A percentile compares a stretch with the other conserved stretches of the same genome.
These are phyloP conservation scores for Echinarachnius parma DNA, from an alignment of 53 echinoderm and acorn worm species.

Conservation along the genomic window DNA sequence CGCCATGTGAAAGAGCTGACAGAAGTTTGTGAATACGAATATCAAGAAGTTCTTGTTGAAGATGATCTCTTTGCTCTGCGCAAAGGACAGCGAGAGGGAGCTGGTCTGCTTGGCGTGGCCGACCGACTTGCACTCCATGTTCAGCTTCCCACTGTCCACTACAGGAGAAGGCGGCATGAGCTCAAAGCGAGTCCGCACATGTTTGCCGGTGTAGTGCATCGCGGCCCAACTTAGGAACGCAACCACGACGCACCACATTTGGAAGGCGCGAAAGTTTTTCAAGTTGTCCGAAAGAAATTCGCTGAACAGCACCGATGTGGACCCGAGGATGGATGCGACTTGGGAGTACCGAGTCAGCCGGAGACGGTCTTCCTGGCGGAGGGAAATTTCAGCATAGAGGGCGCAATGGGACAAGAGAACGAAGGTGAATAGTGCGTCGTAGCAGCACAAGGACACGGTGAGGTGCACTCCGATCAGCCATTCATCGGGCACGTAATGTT, in stretches of 20 bases:
- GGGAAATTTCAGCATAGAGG: conserved; percentile 86
- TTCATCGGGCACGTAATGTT: conserved; percentile 51
- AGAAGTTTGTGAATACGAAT: conserved; percentile 81
- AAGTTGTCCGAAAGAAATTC: conserved; percentile 77
- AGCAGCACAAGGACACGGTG: conserved; percentile 66
- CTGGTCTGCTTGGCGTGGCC: conserved; percentile 4
- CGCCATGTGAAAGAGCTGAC: conserved; percentile 70
- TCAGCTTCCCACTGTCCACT: not conserved
- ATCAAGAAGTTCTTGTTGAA: conserved; percentile 63
- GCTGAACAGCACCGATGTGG: conserved; percentile 58
- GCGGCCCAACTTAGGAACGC: conserved; percentile 83
- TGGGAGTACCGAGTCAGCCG: conserved; percentile 74
- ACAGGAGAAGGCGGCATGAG: not conserved
- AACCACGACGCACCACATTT: conserved; percentile 71
- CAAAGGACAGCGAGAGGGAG: conserved; percentile 29
- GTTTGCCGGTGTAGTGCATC: conserved; percentile 78
- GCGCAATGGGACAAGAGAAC: conserved; percentile 79
- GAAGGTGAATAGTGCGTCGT: conserved; percentile 86
- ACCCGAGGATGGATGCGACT: conserved; percentile 68
- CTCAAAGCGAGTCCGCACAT: conserved; percentile 54
- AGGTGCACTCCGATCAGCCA: conserved; percentile 87
- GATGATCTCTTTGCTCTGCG: conserved; percentile 73
- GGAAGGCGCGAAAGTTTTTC: conserved; percentile 75
- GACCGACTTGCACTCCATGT: conserved; percentile 15
- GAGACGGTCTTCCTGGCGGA: conserved; percentile 68